Percentiles rank a stretch among this genome's conserved stretches.
These are phyloP conservation scores for Leucosticte australis DNA, from an alignment of 2,113 vertebrate genomes.

Conservation along the genomic window DNA sequence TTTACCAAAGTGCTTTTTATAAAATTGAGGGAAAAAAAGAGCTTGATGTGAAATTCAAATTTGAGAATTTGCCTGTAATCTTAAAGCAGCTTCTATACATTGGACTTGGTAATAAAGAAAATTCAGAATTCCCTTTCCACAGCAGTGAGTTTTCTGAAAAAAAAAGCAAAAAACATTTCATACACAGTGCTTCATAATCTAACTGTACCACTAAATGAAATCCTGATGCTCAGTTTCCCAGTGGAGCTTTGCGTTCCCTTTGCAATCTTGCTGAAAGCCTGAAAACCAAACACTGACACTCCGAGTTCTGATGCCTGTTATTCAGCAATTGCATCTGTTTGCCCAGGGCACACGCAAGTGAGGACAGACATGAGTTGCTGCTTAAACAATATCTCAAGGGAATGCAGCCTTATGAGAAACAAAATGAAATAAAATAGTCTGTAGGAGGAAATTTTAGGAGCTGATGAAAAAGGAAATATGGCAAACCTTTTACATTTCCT, in stretches of 20 bases:
- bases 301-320: slow-evolving; percentile 17
- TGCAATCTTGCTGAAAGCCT: slow-evolving; percentile 43
- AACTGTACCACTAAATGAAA: slow-evolving; percentile 17
- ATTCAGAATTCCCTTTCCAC: background rate
- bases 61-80: background rate
- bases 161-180: background rate
- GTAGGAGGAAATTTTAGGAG: background rate
- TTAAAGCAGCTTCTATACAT: background rate
- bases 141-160: slow-evolving; percentile 4
- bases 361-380: background rate
- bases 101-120: background rate
- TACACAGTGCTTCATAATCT: slow-evolving; percentile 7
- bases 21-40: background rate
- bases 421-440: slow-evolving; percentile 1
- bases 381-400: slow-evolving; percentile 18
- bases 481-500: background rate
- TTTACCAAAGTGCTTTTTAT: background rate
- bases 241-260: slow-evolving; percentile 17
- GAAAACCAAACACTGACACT: slow-evolving; percentile 34
- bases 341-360: background rate
- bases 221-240: slow-evolving; percentile 27
- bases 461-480: background rate
- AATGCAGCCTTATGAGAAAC: background rate
- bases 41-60: background rate
- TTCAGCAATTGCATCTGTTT: background rate